Evolutionary conservation across 2,797 vertebrate genomes (phyloP), one percentile per base, ranked within the genome.

Genomic region (Rhodeus uyekii): DNA sequence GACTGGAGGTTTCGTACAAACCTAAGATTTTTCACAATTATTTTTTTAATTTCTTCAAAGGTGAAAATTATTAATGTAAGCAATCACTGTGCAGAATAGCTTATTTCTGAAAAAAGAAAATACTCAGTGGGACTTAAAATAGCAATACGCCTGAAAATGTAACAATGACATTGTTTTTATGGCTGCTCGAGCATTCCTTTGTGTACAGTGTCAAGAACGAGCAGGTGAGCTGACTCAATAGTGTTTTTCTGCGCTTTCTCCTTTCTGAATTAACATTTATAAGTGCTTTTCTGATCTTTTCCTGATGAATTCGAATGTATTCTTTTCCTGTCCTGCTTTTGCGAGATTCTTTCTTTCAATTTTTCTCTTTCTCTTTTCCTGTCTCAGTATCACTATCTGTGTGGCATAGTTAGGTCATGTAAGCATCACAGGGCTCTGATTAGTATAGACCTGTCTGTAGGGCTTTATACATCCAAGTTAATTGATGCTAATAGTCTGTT

Each of bases 401-500:
- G 46, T 74, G 83, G 60, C 71, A 76, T n/a, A 76, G 80, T 76
- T 72, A 64, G 83, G 73, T 81, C 86, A 75, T 5, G 44, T 82
- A 22, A 69, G 38, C 73, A 81, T 61, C 53, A 76, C 29, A 3
- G 16, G 39, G 36, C 80, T 79, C 36, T 76, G 84, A 87, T 74
- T 76, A 82, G 63, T 78, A 67, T 34, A 46, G 46, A 80, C 76
- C 63, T 48, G 68, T 81, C 84, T 80, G 77, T 75, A 48, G 61
- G 72, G 60, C 48, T 68, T 76, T 80, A 58, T 68, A 71, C 63
- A 61, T 55, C 75, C 36, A 36, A 79, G 9, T 68, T 78, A 82
- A 81, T 75, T 83, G 78, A 80, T 83, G 71, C 34, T 82, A 82
- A 85, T 87, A 68, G 61, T 68, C 53, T 81, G 50, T 60, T 83